Percentiles rank a stretch among this genome's conserved stretches.
phyloP scores from a whole-genome alignment of 2,797 vertebrate species.

The Melanogrammus aeglefinus region DNA sequence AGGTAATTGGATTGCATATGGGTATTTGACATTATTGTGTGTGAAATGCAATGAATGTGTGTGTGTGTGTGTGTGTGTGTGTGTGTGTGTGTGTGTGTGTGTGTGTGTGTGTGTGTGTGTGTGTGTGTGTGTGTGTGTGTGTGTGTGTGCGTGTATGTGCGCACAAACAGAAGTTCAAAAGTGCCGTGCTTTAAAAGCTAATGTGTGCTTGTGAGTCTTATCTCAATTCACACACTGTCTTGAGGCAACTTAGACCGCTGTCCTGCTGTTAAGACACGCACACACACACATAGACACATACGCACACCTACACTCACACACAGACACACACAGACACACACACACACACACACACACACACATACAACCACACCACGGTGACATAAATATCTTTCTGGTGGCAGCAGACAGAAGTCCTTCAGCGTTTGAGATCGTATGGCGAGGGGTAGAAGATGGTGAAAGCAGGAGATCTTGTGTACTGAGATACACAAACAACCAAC shows the following conservation, averaged over 20 bases:
- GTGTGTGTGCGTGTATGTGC: not conserved
- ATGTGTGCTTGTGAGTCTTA: conserved; percentile 52
- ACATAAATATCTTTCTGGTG: not conserved
- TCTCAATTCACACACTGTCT: conserved; percentile 56
- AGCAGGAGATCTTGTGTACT: not conserved
- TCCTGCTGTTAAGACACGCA: conserved; percentile 38
- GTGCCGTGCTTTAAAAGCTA: conserved; percentile 39
- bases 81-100: not conserved
- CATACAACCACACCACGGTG: not conserved
- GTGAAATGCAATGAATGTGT: not conserved
- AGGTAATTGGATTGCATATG: not conserved
- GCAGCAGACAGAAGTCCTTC: not conserved
- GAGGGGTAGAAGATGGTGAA: not conserved
- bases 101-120: too few species aligned
- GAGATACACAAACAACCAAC: not conserved
- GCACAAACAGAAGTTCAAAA: conserved; percentile 10
- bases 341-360: not conserved
- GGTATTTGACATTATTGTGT: conserved; percentile 3
- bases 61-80: too few species aligned
- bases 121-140: not conserved
- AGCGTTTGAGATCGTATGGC: not conserved
- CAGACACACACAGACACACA: not conserved
- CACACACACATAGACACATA: not conserved
- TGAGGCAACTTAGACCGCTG: conserved; percentile 43
- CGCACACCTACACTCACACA: not conserved